Evolutionary conservation across 2,113 vertebrate genomes (phyloP).

Genomic region (Corythoichthys haematopterus): DNA sequence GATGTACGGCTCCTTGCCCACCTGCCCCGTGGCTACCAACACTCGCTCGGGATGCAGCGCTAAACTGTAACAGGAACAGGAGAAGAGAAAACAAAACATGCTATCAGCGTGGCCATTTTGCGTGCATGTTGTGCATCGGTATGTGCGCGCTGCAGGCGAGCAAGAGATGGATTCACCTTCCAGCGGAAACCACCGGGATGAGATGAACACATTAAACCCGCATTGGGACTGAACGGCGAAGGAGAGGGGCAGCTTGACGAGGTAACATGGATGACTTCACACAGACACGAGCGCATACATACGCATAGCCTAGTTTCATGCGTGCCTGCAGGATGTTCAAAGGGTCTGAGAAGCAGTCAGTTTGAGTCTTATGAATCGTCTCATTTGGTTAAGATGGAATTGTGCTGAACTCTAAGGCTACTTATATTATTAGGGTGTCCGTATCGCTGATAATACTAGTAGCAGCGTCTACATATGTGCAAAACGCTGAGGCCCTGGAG

Average conservation of each 20-base stretch:
- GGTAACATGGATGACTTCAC: conserved; percentile 57
- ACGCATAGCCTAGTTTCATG: conserved; percentile 17
- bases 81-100: conserved; percentile 26
- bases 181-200: conserved; percentile 44
- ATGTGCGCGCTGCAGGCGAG: conserved; percentile 6
- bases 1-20: conserved; percentile 96
- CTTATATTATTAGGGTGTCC: background rate
- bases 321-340: conserved; percentile 13
- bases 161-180: conserved; percentile 31
- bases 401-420: background rate
- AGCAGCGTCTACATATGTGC: too few relatives aligned
- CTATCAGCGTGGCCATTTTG: conserved; percentile 33
- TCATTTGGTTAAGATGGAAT: background rate
- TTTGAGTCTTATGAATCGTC: conserved; percentile 12
- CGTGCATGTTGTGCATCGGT: conserved; percentile 11
- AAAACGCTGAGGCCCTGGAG: too few relatives aligned
- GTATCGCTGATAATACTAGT: too few relatives aligned
- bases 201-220: conserved; percentile 52
- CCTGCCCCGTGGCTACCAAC: conserved; percentile 96
- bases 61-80: conserved; percentile 74
- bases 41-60: conserved; percentile 92
- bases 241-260: conserved; percentile 52
- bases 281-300: background rate
- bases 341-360: conserved; percentile 11
- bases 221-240: conserved; percentile 36